phyloP scores from a whole-genome alignment of 2,797 vertebrate genomes.

The Molossus molossus region DNA sequence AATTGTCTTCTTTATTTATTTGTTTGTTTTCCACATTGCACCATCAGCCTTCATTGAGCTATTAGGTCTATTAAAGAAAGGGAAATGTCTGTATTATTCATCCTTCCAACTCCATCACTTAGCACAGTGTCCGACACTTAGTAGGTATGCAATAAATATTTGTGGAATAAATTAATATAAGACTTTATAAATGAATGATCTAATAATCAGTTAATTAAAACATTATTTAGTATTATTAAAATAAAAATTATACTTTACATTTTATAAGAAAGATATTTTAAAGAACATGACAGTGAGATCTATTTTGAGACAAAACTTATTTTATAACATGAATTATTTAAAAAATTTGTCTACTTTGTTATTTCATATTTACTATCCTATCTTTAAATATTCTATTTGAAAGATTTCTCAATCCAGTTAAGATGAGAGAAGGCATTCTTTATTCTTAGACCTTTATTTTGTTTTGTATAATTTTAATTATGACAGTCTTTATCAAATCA shows the following conservation, averaged over 20 bases:
- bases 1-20: neutral
- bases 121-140: neutral
- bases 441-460: slow-evolving; percentile 74
- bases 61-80: neutral
- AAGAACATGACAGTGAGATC: neutral
- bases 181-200: slow-evolving; percentile 11
- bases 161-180: slow-evolving; percentile 43
- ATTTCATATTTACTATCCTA: slow-evolving; percentile 35
- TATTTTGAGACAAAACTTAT: slow-evolving; percentile 58
- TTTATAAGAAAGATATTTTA: slow-evolving; percentile 13
- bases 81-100: neutral
- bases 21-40: neutral
- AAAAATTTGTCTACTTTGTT: neutral
- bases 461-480: slow-evolving; percentile 79
- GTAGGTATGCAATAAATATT: neutral
- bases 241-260: slow-evolving; percentile 13
- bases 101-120: neutral
- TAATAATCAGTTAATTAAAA: slow-evolving; percentile 47
- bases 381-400: slow-evolving; percentile 41
- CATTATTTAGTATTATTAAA: slow-evolving; percentile 50
- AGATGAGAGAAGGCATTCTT: neutral
- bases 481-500: slow-evolving; percentile 82
- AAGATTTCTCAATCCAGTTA: neutral
- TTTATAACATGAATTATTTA: neutral
- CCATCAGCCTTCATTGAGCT: neutral